phyloP scores from a whole-genome alignment of 1,140 invertebrate species.

The Drosophila punjabiensis region DNA sequence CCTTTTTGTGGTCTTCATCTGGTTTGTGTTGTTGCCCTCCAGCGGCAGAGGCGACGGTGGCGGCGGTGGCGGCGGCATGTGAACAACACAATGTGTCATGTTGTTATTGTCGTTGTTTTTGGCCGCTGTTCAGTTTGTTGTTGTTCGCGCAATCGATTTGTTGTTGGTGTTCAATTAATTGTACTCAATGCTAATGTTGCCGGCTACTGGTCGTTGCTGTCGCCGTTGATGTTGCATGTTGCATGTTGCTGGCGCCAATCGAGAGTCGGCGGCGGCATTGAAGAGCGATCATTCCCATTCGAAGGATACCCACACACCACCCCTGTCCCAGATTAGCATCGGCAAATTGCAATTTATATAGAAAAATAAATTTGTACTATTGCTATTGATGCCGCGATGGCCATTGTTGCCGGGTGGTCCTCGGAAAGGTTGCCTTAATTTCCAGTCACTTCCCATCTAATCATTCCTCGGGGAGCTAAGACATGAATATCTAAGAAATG shows the following conservation, averaged over 20 bases:
- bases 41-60: slow-evolving; percentile 31
- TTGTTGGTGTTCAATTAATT: slow-evolving; percentile 84
- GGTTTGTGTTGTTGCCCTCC: slow-evolving; percentile 48
- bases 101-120: slow-evolving; percentile 59
- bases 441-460: slow-evolving; percentile 7
- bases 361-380: slow-evolving; percentile 71
- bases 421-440: slow-evolving; percentile 39
- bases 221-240: slow-evolving; percentile 30
- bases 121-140: slow-evolving; percentile 44
- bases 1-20: slow-evolving; percentile 79
- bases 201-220: slow-evolving; percentile 51
- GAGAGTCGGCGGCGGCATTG: slow-evolving; percentile 54
- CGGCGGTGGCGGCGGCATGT: slow-evolving; percentile 69
- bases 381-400: slow-evolving; percentile 37
- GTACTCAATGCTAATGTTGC: slow-evolving; percentile 66
- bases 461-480: slow-evolving; percentile 2
- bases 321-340: slow-evolving; percentile 62
- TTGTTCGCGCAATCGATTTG: slow-evolving; percentile 82
- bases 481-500: not conserved
- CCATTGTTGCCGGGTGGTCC: slow-evolving; percentile 59
- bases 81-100: slow-evolving; percentile 79
- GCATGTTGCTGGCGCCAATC: slow-evolving; percentile 60
- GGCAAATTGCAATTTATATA: slow-evolving; percentile 65
- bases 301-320: not conserved
- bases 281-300: slow-evolving; percentile 29